Conservation (phyloP, 2,797 vertebrate species). For the Eulemur albifrons region DNA sequence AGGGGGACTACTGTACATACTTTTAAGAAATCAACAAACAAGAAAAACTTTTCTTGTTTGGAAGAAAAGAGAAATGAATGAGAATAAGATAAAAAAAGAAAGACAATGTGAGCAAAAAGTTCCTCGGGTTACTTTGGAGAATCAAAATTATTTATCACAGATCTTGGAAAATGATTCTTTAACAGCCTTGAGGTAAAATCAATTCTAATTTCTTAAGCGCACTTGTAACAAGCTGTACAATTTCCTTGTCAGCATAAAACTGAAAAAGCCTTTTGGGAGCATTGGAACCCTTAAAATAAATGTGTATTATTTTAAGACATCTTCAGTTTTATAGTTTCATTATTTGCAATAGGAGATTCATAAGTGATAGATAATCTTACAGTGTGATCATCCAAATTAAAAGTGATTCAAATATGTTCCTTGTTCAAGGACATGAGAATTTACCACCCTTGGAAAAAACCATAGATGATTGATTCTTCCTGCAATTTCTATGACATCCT, state of each 20-base stretch:
- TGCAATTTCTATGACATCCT: not conserved
- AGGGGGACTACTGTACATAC: not conserved
- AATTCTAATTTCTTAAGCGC: not conserved
- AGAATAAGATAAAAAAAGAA: not conserved
- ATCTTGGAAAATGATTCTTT: not conserved
- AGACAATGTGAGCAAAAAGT: not conserved
- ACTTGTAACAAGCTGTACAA: not conserved
- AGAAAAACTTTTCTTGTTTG: not conserved
- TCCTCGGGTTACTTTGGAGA: not conserved
- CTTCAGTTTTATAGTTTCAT: not conserved
- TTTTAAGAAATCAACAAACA: not conserved
- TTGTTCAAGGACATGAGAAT: not conserved
- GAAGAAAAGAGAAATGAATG: not conserved
- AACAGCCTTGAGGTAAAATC: conserved; percentile 8
- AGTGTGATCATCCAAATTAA: not conserved
- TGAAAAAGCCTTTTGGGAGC: not conserved
- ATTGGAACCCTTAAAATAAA: not conserved
- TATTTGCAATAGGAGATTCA: not conserved
- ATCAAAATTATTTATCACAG: not conserved
- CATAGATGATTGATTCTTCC: not conserved
- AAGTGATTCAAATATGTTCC: not conserved
- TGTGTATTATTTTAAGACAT: not conserved
- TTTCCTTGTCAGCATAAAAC: not conserved
- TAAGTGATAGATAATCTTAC: not conserved
- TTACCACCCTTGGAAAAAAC: not conserved